A percentile compares a stretch with the other conserved stretches of the same genome.
These are phyloP conservation scores for Eretmochelys imbricata DNA, from an alignment of 2,113 vertebrate species.

Conservation along the genomic window DNA sequence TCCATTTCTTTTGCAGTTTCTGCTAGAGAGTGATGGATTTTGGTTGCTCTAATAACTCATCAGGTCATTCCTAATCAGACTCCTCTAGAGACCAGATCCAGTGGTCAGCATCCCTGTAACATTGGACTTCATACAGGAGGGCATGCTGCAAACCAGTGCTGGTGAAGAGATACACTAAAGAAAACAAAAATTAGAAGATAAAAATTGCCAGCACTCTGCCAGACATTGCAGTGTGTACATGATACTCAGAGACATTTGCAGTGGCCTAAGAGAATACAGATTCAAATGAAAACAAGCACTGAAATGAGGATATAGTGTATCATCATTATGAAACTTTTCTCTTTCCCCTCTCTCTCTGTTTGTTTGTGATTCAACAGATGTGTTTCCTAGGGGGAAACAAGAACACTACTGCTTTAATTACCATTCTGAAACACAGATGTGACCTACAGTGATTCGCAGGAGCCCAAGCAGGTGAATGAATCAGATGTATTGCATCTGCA, in stretches of 20 bases:
- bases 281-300: not conserved
- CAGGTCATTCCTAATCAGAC: not conserved
- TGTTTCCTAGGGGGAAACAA: conserved; percentile 18
- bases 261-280: not conserved
- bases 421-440: conserved; percentile 35
- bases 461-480: conserved; percentile 16
- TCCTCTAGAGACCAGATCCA: not conserved
- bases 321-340: not conserved
- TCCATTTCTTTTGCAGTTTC: not conserved
- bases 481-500: conserved; percentile 10
- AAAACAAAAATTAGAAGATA: not conserved
- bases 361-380: not conserved
- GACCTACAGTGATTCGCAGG: conserved; percentile 34
- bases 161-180: not conserved
- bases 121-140: not conserved
- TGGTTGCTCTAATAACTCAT: not conserved
- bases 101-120: not conserved
- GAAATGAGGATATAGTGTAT: not conserved
- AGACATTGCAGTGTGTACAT: not conserved
- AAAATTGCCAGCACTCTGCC: not conserved
- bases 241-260: fast-evolving
- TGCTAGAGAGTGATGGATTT: not conserved
- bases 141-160: not conserved
- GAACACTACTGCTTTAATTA: conserved; percentile 44
- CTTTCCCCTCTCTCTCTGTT: not conserved